Evolutionary conservation across 2,888 invertebrate species (phyloP).

Genomic region (Masnerella sp.): DNA sequence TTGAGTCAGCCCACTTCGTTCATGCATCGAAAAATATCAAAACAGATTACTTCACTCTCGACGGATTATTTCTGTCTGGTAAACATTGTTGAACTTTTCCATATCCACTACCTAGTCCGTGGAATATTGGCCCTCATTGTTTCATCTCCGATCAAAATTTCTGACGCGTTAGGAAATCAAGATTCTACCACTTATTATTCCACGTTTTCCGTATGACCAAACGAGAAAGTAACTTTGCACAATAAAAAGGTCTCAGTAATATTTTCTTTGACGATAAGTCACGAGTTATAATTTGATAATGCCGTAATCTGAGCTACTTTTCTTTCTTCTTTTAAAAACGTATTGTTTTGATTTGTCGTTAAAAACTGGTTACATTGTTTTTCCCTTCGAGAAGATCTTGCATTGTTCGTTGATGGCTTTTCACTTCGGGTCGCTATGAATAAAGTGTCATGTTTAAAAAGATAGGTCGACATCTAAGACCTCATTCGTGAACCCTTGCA

Average conservation of each 20-base stretch:
- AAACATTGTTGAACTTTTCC: conserved; percentile 30
- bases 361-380: neutral
- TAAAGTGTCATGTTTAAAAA: conserved; percentile 49
- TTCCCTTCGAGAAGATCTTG: too few species aligned
- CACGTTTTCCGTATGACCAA: conserved; percentile 41
- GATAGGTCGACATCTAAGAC: conserved; percentile 57
- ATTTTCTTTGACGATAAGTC: conserved; percentile 31
- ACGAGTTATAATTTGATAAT: conserved; percentile 26
- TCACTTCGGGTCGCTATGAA: conserved; percentile 7
- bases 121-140: conserved; percentile 18
- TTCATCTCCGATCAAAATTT: conserved; percentile 40
- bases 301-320: conserved; percentile 21
- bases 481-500: conserved; percentile 60
- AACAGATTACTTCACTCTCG: conserved; percentile 32
- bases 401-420: conserved; percentile 23
- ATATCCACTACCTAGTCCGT: conserved; percentile 16
- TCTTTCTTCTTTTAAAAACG: neutral
- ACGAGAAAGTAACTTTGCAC: conserved; percentile 9
- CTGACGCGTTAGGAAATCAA: conserved; percentile 31
- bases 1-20: conserved; percentile 14
- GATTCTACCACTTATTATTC: conserved; percentile 38
- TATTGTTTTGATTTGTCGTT: neutral
- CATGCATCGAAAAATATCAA: conserved; percentile 31
- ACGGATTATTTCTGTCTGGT: conserved; percentile 39
- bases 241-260: conserved; percentile 36